phyloP scores from a whole-genome alignment of 2,113 vertebrate species.

The Acanthochromis polyacanthus region DNA sequence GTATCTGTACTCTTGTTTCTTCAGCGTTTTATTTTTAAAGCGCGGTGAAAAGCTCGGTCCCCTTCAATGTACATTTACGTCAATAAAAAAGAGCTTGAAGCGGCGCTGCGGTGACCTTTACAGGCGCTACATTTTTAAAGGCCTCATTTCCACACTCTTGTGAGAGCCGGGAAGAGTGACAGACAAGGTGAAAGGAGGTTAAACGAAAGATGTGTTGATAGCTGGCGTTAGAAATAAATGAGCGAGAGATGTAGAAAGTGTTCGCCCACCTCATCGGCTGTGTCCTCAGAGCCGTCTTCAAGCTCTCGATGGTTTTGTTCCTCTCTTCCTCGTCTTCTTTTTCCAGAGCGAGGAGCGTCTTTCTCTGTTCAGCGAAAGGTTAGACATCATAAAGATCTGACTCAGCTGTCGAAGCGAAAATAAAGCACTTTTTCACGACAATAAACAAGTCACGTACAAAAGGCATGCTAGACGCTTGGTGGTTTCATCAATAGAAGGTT shows the following conservation, averaged over 20 bases:
- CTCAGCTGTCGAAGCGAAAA: neutral
- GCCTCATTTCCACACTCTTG: slow-evolving; percentile 33
- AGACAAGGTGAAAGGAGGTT: slow-evolving; percentile 20
- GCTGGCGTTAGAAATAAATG: slow-evolving; percentile 10
- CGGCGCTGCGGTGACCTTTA: slow-evolving; percentile 36
- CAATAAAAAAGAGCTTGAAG: neutral
- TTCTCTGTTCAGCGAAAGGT: slow-evolving; percentile 86
- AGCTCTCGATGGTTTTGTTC: slow-evolving; percentile 97
- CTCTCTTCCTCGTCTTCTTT: slow-evolving; percentile 98
- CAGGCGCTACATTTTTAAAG: slow-evolving; percentile 20
- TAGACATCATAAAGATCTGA: slow-evolving; percentile 18
- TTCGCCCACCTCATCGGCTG: slow-evolving; percentile 94
- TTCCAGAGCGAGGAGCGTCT: slow-evolving; percentile 93
- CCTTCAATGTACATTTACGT: slow-evolving; percentile 16
- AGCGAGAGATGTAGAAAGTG: neutral
- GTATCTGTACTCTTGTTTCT: no score
- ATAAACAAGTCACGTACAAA: neutral
- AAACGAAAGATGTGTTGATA: slow-evolving; percentile 22
- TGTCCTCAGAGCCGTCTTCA: slow-evolving; percentile 97
- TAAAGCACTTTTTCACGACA: neutral
- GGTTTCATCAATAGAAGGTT: neutral
- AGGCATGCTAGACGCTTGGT: neutral
- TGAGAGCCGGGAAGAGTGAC: slow-evolving; percentile 16
- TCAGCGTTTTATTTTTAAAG: slow-evolving; percentile 3
- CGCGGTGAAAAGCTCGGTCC: neutral